These are phyloP conservation scores for Pocillopora grandis DNA, from an alignment of 92 coral and sea anemone genomes.

Conservation along the genomic window DNA sequence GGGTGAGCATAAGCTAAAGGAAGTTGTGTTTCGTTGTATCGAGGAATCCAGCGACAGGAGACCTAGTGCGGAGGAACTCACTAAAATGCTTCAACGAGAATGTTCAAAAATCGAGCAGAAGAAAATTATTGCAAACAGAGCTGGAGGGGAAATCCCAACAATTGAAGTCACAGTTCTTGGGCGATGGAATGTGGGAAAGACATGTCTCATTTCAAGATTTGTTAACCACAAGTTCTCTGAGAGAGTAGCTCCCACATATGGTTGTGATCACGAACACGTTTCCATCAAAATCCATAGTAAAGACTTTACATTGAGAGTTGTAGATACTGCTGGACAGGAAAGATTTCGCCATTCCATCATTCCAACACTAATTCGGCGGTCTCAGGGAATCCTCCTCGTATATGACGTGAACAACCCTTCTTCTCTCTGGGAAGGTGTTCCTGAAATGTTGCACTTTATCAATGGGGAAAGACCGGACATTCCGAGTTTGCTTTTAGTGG, in stretches of 20 bases:
- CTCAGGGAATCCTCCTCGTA: slow-evolving; percentile 1
- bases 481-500: neutral
- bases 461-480: neutral
- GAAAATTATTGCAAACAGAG: neutral
- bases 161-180: neutral
- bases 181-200: neutral
- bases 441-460: neutral
- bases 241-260: neutral
- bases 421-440: neutral
- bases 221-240: neutral
- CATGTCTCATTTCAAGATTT: neutral
- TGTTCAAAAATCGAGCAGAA: neutral
- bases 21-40: neutral
- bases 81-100: neutral
- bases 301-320: neutral
- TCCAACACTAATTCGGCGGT: neutral
- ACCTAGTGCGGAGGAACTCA: neutral
- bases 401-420: neutral
- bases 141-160: neutral
- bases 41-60: neutral
- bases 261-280: neutral
- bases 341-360: neutral
- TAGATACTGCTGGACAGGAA: neutral
- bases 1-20: neutral
- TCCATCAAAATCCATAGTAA: neutral